phyloP scores from a whole-genome alignment of 2,797 vertebrate genomes.

The Pseudopleuronectes americanus region DNA sequence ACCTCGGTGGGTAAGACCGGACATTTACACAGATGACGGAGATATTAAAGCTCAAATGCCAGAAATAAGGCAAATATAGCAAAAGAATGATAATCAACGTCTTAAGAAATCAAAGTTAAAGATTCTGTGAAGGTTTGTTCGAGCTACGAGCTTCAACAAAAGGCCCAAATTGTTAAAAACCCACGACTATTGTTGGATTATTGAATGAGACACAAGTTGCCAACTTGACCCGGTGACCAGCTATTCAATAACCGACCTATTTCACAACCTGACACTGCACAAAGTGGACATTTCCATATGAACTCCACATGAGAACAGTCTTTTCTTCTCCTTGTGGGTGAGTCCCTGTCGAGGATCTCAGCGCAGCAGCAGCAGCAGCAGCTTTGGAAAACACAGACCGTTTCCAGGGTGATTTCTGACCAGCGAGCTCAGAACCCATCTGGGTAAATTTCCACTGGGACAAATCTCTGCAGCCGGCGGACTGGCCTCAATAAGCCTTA shows the following conservation, averaged over 20 bases:
- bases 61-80: too few relatives aligned
- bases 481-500: slow-evolving; percentile 20
- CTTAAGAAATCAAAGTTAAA: too few relatives aligned
- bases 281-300: not conserved
- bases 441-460: slow-evolving; percentile 74
- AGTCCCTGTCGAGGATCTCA: not conserved
- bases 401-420: slow-evolving; percentile 58
- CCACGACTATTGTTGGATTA: too few relatives aligned
- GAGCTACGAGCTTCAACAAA: too few relatives aligned
- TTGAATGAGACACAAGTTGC: too few relatives aligned
- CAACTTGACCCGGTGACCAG: not conserved
- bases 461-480: slow-evolving; percentile 45
- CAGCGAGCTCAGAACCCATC: slow-evolving; percentile 46
- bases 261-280: not conserved
- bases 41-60: too few relatives aligned
- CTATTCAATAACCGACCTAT: not conserved
- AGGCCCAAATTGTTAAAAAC: too few relatives aligned
- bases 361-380: not conserved
- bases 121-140: too few relatives aligned
- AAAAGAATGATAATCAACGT: too few relatives aligned
- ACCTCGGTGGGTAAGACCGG: not conserved
- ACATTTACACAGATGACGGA: too few relatives aligned
- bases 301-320: not conserved
- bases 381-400: slow-evolving; percentile 34
- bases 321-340: not conserved